phyloP scores from a whole-genome alignment of 92 coral and sea anemone genomes.

The Actinernus sp. region DNA sequence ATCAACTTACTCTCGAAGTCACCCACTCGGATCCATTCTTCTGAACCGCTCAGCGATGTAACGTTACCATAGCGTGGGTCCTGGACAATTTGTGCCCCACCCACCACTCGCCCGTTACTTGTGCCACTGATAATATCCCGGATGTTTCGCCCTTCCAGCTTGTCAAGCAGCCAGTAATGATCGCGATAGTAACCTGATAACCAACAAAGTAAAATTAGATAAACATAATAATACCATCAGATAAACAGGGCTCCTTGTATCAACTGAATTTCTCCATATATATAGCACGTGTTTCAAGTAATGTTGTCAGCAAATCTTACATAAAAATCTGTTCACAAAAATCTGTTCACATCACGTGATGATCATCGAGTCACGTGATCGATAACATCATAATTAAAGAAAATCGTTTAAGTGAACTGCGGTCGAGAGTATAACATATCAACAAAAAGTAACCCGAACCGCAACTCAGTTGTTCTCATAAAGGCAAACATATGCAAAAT shows the following conservation, averaged over 20 bases:
- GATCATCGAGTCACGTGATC: too few relatives aligned
- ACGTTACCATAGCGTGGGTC: conserved; percentile 73
- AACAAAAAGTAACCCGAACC: too few relatives aligned
- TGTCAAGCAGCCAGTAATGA: conserved; percentile 75
- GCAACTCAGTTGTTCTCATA: too few relatives aligned
- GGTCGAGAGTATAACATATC: too few relatives aligned
- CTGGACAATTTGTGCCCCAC: conserved; percentile 47
- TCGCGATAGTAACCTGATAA: conserved; percentile 74
- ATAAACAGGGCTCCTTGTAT: neutral
- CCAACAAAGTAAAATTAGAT: neutral
- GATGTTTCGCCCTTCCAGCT: conserved; percentile 36
- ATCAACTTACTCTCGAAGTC: conserved; percentile 73
- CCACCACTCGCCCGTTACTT: conserved; percentile 44
- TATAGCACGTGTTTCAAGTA: neutral
- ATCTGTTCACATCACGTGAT: too few relatives aligned
- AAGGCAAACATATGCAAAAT: too few relatives aligned
- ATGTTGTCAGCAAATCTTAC: too few relatives aligned
- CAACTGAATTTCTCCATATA: neutral
- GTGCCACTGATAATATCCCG: conserved; percentile 49
- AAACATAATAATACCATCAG: neutral
- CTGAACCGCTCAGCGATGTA: conserved; percentile 59
- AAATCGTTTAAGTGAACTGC: too few relatives aligned
- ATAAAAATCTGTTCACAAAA: too few relatives aligned
- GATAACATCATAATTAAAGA: too few relatives aligned
- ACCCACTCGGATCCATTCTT: conserved; percentile 77